These are phyloP conservation scores for Sebastes taczanowskii DNA, from an alignment of 2,797 vertebrate genomes.

Conservation along the genomic window DNA sequence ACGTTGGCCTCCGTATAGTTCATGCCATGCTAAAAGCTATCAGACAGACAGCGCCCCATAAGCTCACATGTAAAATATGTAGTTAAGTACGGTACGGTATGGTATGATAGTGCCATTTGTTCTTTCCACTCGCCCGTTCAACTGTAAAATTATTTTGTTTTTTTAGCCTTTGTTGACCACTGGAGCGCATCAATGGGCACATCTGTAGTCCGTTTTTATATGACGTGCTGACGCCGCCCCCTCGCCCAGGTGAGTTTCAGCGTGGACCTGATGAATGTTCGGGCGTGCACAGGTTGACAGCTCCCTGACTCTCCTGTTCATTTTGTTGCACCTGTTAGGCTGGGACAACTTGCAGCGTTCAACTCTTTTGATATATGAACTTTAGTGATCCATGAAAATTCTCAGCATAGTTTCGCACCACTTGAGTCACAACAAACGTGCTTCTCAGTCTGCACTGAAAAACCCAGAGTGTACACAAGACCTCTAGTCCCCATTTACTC, in stretches of 20 bases:
- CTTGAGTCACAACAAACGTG: neutral
- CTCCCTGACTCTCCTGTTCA: constrained; percentile 33
- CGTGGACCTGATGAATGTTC: neutral
- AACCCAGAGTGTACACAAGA: neutral
- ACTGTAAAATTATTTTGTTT: constrained; percentile 9
- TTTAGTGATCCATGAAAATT: neutral
- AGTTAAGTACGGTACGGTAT: no score
- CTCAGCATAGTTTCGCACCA: neutral
- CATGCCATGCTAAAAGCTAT: neutral
- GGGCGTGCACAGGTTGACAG: constrained; percentile 6
- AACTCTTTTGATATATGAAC: neutral
- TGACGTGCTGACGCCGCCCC: neutral
- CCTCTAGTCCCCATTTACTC: neutral
- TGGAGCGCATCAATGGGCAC: neutral
- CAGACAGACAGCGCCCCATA: neutral
- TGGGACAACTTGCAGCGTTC: neutral
- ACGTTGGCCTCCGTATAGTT: neutral
- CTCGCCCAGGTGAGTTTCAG: neutral
- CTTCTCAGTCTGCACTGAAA: neutral
- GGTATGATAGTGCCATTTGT: neutral
- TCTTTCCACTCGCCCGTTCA: neutral
- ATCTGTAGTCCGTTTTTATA: neutral
- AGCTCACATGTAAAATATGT: neutral
- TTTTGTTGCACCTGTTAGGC: constrained; percentile 36
- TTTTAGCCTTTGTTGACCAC: constrained; percentile 22